Percentiles rank a stretch among this genome's conserved stretches.
Evolutionary conservation across 1,140 invertebrate species (phyloP).

Genomic region (Psilanteris sp.): DNA sequence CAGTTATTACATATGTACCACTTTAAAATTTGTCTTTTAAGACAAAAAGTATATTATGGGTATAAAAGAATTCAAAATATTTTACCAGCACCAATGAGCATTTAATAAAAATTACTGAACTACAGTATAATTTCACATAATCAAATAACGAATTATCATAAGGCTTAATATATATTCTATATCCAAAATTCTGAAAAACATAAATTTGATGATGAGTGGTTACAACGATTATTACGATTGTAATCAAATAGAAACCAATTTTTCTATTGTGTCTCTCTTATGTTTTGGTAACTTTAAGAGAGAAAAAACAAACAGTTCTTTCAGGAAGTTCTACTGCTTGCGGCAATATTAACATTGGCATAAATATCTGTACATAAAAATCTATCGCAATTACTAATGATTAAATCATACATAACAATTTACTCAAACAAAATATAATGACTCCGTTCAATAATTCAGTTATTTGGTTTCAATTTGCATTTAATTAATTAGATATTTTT

Average conservation of each 20-base stretch:
- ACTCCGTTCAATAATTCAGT: slow-evolving; percentile 29
- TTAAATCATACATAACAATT: slow-evolving; percentile 31
- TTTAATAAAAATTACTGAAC: slow-evolving; percentile 73
- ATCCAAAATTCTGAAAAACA: slow-evolving; percentile 1
- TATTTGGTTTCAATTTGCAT: too few relatives aligned
- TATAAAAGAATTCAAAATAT: slow-evolving; percentile 14
- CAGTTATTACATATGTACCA: too few relatives aligned
- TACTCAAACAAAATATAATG: slow-evolving; percentile 8
- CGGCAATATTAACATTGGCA: slow-evolving; percentile 45
- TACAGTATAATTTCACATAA: slow-evolving; percentile 36
- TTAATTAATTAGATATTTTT: too few relatives aligned
- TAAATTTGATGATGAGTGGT: slow-evolving; percentile 4
- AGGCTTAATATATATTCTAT: slow-evolving; percentile 16
- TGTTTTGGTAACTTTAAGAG: too few relatives aligned
- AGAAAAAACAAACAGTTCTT: too few relatives aligned
- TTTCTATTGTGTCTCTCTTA: background rate
- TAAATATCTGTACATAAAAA: slow-evolving; percentile 40
- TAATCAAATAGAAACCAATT: slow-evolving; percentile 21
- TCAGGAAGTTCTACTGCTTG: slow-evolving; percentile 13
- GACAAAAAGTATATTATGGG: slow-evolving; percentile 22
- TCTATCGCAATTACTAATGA: slow-evolving; percentile 26
- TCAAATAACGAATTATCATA: slow-evolving; percentile 21
- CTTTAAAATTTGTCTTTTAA: too few relatives aligned
- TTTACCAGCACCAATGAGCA: slow-evolving; percentile 78
- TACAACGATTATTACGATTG: background rate